Evolutionary conservation across 2,797 vertebrate genomes (phyloP), one percentile per base, ranked within the genome.

Genomic region (Phataginus tricuspis): DNA sequence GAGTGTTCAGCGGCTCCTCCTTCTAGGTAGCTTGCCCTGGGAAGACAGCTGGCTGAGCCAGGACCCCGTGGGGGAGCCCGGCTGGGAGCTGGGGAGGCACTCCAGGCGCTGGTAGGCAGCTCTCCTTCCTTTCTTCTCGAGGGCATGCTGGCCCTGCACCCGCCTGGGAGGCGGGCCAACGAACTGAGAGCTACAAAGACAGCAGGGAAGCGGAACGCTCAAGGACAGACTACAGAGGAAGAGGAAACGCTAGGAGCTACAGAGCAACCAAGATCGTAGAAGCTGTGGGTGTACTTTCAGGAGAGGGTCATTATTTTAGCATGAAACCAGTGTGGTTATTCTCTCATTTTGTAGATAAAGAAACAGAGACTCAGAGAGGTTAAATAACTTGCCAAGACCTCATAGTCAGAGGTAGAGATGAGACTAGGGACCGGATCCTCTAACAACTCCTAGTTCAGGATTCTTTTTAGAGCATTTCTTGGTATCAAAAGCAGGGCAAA

Each of bases 331-430:
- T 1, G 0, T 25, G 34, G 42, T 68, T 72, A 34, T 29, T 57
- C 8, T 59, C 39, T 92, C 72, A 78, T 74, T 68, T 51, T 66
- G 11, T 4, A 49, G 25, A 53, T 25, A 61, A 90, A 61, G 45
- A 96, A 91, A 68, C 42, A 31, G 63, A 63, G 27, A n/a, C 63
- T 79, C 19, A 68, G 4, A 55, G 80, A 19, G 21, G 39, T 55
- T 37, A 71, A 71, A 49, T 66, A 31, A 31, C 42, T 82, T 80
- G 34, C 29, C 45, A 25, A 10, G 53, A 12, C 55, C 98, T 99
- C 72, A 11, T 12, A 18, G 37, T 25, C 27, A 80, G 69, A 59
- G 9, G 39, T 27, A 84, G n/a, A 42, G 57, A 57, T 79, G 55
- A 88, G 37, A 27, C 45, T 16, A 10, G 45, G 19, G 21, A 31